Percentiles rank a stretch among this genome's conserved stretches.
These are phyloP conservation scores for Acrossocheilus fasciatus DNA, from an alignment of 2,797 vertebrate species.

Conservation along the genomic window DNA sequence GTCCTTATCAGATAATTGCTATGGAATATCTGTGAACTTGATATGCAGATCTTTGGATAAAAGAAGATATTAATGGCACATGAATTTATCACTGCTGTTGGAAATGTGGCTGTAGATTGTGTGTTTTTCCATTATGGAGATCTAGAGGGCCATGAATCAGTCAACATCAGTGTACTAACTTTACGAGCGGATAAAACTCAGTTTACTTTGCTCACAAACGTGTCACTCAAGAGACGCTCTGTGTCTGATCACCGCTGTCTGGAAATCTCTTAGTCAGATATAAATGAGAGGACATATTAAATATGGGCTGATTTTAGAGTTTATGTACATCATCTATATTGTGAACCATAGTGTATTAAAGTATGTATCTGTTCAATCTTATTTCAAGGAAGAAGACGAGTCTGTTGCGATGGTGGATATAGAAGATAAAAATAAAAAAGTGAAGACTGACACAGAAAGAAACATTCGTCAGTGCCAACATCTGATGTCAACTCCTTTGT, in stretches of 20 bases:
- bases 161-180: slow-evolving; percentile 30
- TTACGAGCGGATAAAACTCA: slow-evolving; percentile 42
- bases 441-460: background rate
- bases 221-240: slow-evolving; percentile 4
- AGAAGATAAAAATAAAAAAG: background rate
- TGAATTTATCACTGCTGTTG: background rate
- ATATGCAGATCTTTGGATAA: background rate
- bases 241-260: slow-evolving; percentile 31
- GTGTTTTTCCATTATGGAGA: background rate
- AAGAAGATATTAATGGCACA: background rate
- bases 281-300: background rate
- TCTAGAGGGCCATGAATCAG: slow-evolving; percentile 6
- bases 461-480: background rate
- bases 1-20: background rate
- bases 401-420: background rate
- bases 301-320: background rate
- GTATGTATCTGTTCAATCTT: slow-evolving; percentile 1
- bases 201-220: slow-evolving; percentile 53
- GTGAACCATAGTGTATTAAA: background rate
- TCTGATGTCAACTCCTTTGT: slow-evolving; percentile 13
- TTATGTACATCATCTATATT: background rate
- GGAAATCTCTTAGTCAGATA: background rate
- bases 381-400: slow-evolving; percentile 10
- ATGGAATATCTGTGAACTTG: background rate
- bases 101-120: background rate